Evolutionary conservation across 2,888 invertebrate species (phyloP).

Genomic region (Diachrysia chrysitis): DNA sequence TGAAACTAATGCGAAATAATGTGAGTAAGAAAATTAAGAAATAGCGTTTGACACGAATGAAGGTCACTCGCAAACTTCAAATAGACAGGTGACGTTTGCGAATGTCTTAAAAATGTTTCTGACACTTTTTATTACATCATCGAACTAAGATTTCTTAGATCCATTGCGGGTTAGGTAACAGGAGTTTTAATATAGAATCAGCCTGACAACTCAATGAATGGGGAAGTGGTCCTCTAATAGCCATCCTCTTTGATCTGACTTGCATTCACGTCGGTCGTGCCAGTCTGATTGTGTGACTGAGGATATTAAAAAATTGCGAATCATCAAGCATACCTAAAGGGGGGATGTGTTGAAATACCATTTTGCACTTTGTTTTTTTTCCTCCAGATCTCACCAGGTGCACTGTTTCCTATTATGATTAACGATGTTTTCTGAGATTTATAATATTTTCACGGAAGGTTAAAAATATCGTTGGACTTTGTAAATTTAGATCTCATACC

Average conservation of each 20-base stretch:
- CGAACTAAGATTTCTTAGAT: not conserved
- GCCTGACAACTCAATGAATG: slow-evolving; percentile 8
- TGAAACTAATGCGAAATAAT: slow-evolving; percentile 16
- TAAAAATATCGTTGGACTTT: not conserved
- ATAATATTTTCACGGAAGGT: slow-evolving; percentile 29
- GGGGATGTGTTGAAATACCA: slow-evolving; percentile 15
- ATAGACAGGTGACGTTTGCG: slow-evolving; percentile 48
- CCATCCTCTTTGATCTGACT: slow-evolving; percentile 19
- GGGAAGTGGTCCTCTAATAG: slow-evolving; percentile 6
- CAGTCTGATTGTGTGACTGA: slow-evolving; percentile 21
- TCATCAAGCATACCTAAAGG: slow-evolving; percentile 10
- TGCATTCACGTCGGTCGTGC: slow-evolving; percentile 29
- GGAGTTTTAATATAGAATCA: not conserved
- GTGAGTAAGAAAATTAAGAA: slow-evolving; percentile 25
- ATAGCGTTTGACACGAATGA: slow-evolving; percentile 33
- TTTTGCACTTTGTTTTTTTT: slow-evolving; percentile 6
- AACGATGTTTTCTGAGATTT: not conserved
- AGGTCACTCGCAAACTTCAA: slow-evolving; percentile 48
- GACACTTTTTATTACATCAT: not conserved
- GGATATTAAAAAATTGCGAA: slow-evolving; percentile 42
- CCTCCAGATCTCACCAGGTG: not conserved
- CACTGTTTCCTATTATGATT: slow-evolving; percentile 11
- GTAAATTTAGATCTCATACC: not conserved
- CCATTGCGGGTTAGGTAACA: not conserved
- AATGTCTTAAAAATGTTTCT: slow-evolving; percentile 30